Conservation (phyloP, 2,113 vertebrate species). For the Trogon melanurus region DNA sequence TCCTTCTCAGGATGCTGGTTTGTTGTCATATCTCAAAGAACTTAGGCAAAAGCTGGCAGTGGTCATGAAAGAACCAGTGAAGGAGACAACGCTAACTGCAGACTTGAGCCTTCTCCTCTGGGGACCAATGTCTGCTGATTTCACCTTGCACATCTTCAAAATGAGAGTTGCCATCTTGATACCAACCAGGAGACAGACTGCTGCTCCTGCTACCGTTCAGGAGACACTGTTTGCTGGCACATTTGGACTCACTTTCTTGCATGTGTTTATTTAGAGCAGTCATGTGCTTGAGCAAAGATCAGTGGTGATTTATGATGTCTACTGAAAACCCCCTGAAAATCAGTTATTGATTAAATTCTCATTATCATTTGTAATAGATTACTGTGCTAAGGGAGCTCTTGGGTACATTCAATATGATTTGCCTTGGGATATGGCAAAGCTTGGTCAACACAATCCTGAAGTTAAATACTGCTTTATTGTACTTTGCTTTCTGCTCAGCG, state of each 20-base stretch:
- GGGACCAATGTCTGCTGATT: background rate
- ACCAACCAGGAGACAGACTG: background rate
- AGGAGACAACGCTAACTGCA: background rate
- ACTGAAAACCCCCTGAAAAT: background rate
- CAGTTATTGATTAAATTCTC: slow-evolving; percentile 32
- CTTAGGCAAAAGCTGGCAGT: background rate
- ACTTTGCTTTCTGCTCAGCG: background rate
- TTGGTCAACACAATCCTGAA: background rate
- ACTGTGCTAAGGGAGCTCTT: background rate
- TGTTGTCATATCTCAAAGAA: background rate
- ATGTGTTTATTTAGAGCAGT: background rate
- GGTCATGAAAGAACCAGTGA: background rate
- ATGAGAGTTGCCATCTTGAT: background rate
- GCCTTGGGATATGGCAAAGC: background rate
- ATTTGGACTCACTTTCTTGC: background rate
- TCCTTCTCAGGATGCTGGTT: background rate
- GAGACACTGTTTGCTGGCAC: background rate
- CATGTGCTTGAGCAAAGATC: slow-evolving; percentile 34
- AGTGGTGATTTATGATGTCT: background rate
- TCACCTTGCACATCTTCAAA: background rate
- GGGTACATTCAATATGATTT: rapidly evolving
- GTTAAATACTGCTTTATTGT: background rate
- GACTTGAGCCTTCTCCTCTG: background rate
- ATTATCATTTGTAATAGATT: background rate
- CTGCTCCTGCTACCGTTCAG: background rate